Conservation (phyloP, 30 jellyfish, hydroid and myxozoan genomes). For the Pseudorhiza aurosa region DNA sequence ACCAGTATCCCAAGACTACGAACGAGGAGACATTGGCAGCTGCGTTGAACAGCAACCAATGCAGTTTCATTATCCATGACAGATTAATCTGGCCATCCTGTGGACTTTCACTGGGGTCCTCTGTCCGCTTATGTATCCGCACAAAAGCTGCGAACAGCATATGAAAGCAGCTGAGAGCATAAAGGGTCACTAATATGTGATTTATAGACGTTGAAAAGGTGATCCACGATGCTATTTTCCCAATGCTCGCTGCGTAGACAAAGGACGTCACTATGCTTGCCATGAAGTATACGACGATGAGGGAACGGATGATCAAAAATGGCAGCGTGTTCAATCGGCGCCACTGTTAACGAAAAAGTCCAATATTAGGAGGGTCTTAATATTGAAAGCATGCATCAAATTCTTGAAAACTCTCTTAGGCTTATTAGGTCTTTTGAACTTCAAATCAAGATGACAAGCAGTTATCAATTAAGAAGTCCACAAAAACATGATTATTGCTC, state of each 20-base stretch:
- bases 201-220: slow-evolving; percentile 60
- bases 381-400: no score
- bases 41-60: slow-evolving; percentile 78
- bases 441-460: no score
- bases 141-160: background rate
- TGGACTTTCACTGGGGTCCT: background rate
- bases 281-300: slow-evolving; percentile 21
- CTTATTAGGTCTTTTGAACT: no score
- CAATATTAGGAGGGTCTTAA: background rate
- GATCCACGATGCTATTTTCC: slow-evolving; percentile 39
- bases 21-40: slow-evolving; percentile 38
- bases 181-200: slow-evolving; percentile 54
- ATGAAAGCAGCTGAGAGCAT: slow-evolving; percentile 45
- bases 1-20: slow-evolving; percentile 74
- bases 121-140: slow-evolving; percentile 13
- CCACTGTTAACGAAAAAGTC: slow-evolving; percentile 40
- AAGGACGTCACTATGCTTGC: slow-evolving; percentile 28
- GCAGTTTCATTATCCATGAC: slow-evolving; percentile 3
- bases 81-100: background rate
- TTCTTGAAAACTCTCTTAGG: no score
- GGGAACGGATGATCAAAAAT: slow-evolving; percentile 53
- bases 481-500: no score
- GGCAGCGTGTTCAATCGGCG: slow-evolving; percentile 16
- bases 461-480: no score
- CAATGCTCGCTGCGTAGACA: slow-evolving; percentile 11